Evolutionary conservation across 1,140 invertebrate species (phyloP).

Genomic region (Habropoda laboriosa): DNA sequence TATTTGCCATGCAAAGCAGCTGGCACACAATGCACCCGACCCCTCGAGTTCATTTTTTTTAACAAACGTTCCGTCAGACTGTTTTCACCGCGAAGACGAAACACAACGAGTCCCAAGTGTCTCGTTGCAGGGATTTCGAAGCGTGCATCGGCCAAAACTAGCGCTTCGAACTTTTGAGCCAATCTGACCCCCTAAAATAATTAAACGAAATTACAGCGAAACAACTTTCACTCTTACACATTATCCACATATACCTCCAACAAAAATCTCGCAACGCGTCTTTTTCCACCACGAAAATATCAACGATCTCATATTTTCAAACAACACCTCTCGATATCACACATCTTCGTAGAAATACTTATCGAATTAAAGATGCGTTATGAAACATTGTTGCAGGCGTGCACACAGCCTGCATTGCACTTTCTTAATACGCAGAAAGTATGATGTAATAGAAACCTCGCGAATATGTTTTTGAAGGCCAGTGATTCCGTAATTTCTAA

Average conservation of each 20-base stretch:
- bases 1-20: slow-evolving; percentile 95
- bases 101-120: slow-evolving; percentile 96
- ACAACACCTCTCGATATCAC: no score
- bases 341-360: no score
- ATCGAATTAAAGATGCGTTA: not conserved
- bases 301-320: no score
- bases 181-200: slow-evolving; percentile 86
- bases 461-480: slow-evolving; percentile 96
- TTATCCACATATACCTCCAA: no score
- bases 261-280: no score
- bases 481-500: slow-evolving; percentile 93
- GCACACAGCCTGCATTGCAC: not conserved
- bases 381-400: not conserved
- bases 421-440: slow-evolving; percentile 23
- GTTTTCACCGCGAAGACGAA: slow-evolving; percentile 92
- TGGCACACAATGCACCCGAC: slow-evolving; percentile 95
- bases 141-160: slow-evolving; percentile 89
- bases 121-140: slow-evolving; percentile 96
- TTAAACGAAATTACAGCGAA: not conserved
- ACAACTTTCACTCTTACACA: not conserved
- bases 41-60: slow-evolving; percentile 92
- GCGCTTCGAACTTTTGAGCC: slow-evolving; percentile 94
- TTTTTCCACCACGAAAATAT: no score
- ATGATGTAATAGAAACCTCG: slow-evolving; percentile 83
- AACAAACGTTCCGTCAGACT: slow-evolving; percentile 92